A percentile compares a stretch with the other conserved stretches of the same genome.
Evolutionary conservation across 2,113 vertebrate species (phyloP).

Genomic region (Daboia siamensis): DNA sequence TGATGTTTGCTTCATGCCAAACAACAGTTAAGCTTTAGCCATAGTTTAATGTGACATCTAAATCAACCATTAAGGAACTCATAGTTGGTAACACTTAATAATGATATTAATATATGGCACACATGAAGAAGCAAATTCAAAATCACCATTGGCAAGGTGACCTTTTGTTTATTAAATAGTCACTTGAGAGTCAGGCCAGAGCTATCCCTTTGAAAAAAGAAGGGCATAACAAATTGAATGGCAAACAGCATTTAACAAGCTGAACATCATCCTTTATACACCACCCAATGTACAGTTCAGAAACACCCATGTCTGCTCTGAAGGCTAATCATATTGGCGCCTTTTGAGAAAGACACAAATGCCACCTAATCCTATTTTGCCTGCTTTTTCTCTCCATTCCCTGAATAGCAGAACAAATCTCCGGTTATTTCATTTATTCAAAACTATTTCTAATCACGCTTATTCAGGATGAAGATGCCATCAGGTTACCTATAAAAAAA

Average conservation of each 20-base stretch:
- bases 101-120: neutral
- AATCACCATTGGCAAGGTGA: neutral
- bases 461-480: neutral
- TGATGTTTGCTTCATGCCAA: neutral
- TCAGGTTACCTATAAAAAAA: neutral
- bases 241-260: constrained; percentile 27
- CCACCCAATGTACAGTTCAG: neutral
- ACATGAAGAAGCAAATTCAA: neutral
- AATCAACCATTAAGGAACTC: neutral
- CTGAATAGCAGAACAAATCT: neutral
- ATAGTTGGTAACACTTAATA: neutral
- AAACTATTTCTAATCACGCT: neutral
- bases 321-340: constrained; percentile 9
- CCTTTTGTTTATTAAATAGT: neutral
- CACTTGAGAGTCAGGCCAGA: rapidly evolving
- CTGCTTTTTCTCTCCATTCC: neutral
- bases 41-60: neutral
- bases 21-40: neutral
- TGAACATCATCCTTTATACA: constrained; percentile 21
- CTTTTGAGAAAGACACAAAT: constrained; percentile 31
- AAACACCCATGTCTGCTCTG: constrained; percentile 6
- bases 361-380: constrained; percentile 2
- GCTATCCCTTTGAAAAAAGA: constrained; percentile 2
- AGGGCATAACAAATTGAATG: constrained; percentile 17
- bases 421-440: neutral